Base-by-base conservation (phyloP, 2,113 vertebrate species). In the Silurus asotus region DNA sequence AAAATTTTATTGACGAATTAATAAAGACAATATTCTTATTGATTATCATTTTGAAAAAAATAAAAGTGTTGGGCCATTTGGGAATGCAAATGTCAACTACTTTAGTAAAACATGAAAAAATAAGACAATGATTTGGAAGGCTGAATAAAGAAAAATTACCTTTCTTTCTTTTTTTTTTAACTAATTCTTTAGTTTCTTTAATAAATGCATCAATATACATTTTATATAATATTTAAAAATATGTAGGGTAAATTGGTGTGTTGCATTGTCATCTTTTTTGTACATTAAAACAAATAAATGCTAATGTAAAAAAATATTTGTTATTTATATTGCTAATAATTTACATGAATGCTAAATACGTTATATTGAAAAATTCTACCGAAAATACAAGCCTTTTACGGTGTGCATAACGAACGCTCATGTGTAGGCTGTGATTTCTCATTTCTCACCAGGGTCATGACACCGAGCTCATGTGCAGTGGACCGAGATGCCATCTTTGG, bases 401-500 rank as follows among this genome's bases (percentile, higher is more conserved):
- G 48, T n/a, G 48, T 75, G 72, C 49, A 55, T 25, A 76, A 5
- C 25, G 0, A 76, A 25, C 7, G 49, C 6, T 19, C 28, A 59
- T 20, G 79, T 53, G 64, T 65, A 67, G 59, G 23, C 49, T 53
- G n/a, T 14, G 61, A 67, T 17, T 53, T 55, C 64, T 25, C 17
- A 65, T 49, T 75, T 51, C 76, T 96, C 94, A 99, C 98, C 97
- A 99, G 87, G 64, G 98, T 99, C 97, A 98, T 99, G 88, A 97
- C 96, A 92, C 97, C 97, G 70, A 99, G 96, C 92, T 98, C 97
- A 92, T 98, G 97, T 25, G 97, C 96, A 0, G 96, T 88, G 0
- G 97, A 96, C 91, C 96, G 96, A 15, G 95, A 95, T 67, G 96
- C 94, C 25, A 97, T 95, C 88, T 97, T 98, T 0, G 96, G 97